Evolutionary conservation across 2,797 vertebrate species (phyloP), one percentile per base, ranked within the genome.

Genomic region (Tauraco hartlaubi): DNA sequence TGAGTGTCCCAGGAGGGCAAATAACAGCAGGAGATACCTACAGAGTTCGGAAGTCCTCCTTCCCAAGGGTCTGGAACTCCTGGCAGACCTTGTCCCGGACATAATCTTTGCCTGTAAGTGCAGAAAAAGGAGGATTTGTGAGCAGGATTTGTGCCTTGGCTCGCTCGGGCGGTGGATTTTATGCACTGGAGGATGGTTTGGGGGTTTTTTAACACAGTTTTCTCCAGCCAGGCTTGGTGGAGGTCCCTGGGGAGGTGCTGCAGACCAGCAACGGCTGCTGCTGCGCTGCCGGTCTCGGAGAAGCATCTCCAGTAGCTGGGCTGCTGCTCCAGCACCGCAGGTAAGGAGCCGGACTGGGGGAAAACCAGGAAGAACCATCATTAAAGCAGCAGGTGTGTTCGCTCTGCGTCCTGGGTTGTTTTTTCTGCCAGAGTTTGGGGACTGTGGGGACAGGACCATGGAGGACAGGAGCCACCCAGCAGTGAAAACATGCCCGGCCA

Each of bases 51-150:
- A 98, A 99, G 64, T 97, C 95, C 3, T 98, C 97, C 92, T 96
- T 98, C 43, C 98, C 98, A 84, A 98, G 51, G 4, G 7, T 22
- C 35, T 63, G 43, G 59, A 98, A 95, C 54, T 98, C 97, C n/a
- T 97, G 96, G 91, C 98, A 99, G 33, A 99, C 95, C 80, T 98
- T 98, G 29, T 98, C 97, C 69, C 96, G 98, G 88, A 98, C 91
- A 90, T 98, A 98, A 62, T 96, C 92, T 94, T 78, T 97, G 41
- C 98, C 98, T 99, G 90, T 20, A 92, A 96, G 76, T 14, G 5
- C 41, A 94, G 85, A 73, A 91, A 84, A 51, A 95, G 48, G 58
- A 96, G 66, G 56, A 46, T 48, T 29, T 26, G 39, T 68, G 52
- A 74, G 72, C 31, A 41, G 59, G 62, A 17, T 46, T 17, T 25